Evolutionary conservation across 2,113 vertebrate species (phyloP), one percentile per base, ranked within the genome.

Genomic region (Brachyhypopomus gauderio): DNA sequence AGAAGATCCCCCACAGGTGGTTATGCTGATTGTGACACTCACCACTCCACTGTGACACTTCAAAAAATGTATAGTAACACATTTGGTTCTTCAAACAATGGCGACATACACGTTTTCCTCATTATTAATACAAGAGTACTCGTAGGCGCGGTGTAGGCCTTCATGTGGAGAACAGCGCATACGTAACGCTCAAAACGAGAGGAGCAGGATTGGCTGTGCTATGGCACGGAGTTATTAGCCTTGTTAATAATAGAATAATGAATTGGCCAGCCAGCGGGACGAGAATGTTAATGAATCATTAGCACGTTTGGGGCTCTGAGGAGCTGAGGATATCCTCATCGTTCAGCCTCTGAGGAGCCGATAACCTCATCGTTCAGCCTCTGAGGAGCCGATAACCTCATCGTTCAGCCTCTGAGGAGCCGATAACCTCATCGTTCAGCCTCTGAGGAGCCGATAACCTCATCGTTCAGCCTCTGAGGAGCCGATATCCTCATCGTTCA

Each of bases 221-320:
- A 38, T 3, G 9, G 34, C 8, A 30, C 25, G 0, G 20, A 23
- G 38, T 75, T 41, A 58, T 27, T 67, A 48, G 62, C 23, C 48
- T 20, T 41, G 72, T 58, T 75, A 81, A 81, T 81, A 67, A 63
- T 63, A 81, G 79, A 81, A 75, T 67, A 67, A 81, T 58, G 62
- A 81, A 38, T 30, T 66, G 62, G 72, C n/a, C 52, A 67, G 79
- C 2, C 17, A 6, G 55, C 14, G 20, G 52, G 45, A 41, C 38
- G 72, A 75, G 72, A 55, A 59, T 59, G 64, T 58, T 75, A 75
- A 81, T 80, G 79, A 81, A 52, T 75, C 41, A 81, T 81, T 75
- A 66, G 30, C 25, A 63, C 7, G 11, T 60, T 48, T 2, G 60
- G 67, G 72, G 22, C 25, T 11, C n/a, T 75, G 60, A 81, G 75